Evolutionary conservation across 35 echinoderm and acorn worm species (phyloP), one percentile per base, ranked within the genome.

Genomic region (Stichopus chloronotus): DNA sequence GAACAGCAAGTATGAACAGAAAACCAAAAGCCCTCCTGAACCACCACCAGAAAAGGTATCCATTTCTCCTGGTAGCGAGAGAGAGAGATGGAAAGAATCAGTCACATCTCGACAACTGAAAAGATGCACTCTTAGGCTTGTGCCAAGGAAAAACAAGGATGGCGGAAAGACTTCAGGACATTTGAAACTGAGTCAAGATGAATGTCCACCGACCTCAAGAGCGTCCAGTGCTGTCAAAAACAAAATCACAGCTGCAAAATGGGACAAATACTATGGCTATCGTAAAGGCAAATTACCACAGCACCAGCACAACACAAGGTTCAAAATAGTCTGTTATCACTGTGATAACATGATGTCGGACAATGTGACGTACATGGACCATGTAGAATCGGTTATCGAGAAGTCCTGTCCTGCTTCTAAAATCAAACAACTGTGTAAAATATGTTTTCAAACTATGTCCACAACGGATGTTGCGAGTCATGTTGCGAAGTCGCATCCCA

Each of bases 281-380:
- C 78, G 76, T 16, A 56, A 91, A 79, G 90, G 72, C 90, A 21
- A 13, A 25, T 21, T 91, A 5, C 90, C 90, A 9, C 25, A 55
- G n/a, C 71, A 91, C 59, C 14, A 91, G 13, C 71, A 79, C 71
- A 79, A 91, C 17, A 77, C 71, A 2, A 77, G 76, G 72, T 91
- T 91, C 63, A 71, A 72, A 55, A 65, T 93, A 52, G 76, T 82
- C 10, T 93, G 92, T 77, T 93, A 77, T 65, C 92, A 93, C 55
- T 93, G 92, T 55, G 82, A 84, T 58, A 87, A 93, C 7, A 13
- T 93, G 63, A 86, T 93, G 59, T 25, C 80, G 0, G 78, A 93
- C 92, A 93, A 93, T 56, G 53, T 93, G 6, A 76, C 78, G 16
- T 93, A 93, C 68, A 93, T 93, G 92, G 63, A 84, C 22, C 92